phyloP scores from a whole-genome alignment of 2,797 vertebrate species.

The Lacerta agilis region DNA sequence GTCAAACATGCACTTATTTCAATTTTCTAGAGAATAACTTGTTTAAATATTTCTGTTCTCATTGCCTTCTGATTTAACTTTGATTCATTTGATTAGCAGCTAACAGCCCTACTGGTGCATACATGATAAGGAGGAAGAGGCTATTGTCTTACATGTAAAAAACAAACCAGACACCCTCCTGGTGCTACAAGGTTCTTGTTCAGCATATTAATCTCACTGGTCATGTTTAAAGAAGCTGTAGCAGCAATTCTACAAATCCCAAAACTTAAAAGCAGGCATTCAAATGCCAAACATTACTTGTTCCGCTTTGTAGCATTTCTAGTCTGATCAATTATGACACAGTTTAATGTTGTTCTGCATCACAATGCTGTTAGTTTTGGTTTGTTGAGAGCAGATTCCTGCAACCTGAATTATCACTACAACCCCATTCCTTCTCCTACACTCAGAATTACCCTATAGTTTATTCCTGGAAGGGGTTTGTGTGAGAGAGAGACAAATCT shows the following conservation, averaged over 20 bases:
- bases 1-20: conserved; percentile 28
- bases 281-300: not conserved
- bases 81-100: conserved; percentile 19
- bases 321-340: conserved; percentile 3
- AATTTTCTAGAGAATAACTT: not conserved
- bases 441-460: conserved; percentile 31
- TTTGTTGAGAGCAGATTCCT: not conserved
- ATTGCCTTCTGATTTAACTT: conserved; percentile 18
- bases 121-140: not conserved
- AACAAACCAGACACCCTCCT: not conserved
- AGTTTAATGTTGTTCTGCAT: not conserved
- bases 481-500: not conserved
- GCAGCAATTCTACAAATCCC: accelerated
- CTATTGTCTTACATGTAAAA: not conserved
- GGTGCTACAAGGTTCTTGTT: accelerated
- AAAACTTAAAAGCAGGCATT: not conserved
- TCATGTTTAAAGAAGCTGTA: accelerated
- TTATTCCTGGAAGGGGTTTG: conserved; percentile 52
- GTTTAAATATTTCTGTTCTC: conserved; percentile 29
- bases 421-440: conserved; percentile 3
- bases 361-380: not conserved
- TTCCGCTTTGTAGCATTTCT: not conserved
- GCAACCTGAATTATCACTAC: conserved; percentile 9
- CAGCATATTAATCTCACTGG: accelerated
- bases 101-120: accelerated